These are phyloP conservation scores for Bagarius yarrelli DNA, from an alignment of 2,113 vertebrate genomes.

Conservation along the genomic window DNA sequence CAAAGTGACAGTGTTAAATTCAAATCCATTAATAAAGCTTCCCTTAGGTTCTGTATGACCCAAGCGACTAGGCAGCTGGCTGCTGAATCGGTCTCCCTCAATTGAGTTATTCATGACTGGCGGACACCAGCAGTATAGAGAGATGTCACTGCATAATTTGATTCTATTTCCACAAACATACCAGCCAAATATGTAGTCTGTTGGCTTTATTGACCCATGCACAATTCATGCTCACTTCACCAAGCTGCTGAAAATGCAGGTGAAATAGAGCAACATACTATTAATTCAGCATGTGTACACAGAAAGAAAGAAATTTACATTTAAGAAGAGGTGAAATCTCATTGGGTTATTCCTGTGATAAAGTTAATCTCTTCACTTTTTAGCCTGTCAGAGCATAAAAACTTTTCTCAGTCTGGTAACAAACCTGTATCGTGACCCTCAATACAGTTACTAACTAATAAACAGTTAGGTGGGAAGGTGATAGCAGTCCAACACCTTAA, in stretches of 20 bases:
- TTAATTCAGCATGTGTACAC: constrained; percentile 40
- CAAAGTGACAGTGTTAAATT: constrained; percentile 35
- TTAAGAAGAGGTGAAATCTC: background rate
- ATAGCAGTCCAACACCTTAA: no score
- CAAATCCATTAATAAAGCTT: constrained; percentile 29
- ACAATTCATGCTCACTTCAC: constrained; percentile 55
- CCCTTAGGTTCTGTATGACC: constrained; percentile 7
- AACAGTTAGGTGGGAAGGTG: no score
- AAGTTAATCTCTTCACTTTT: background rate
- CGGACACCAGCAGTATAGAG: constrained; percentile 13
- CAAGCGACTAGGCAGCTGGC: background rate
- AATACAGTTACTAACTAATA: background rate
- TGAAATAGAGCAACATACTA: constrained; percentile 58
- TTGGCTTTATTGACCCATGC: constrained; percentile 62
- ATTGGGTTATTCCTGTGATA: background rate
- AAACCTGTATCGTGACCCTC: background rate
- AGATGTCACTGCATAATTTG: constrained; percentile 47
- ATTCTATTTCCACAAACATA: constrained; percentile 48
- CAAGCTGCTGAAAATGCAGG: constrained; percentile 59
- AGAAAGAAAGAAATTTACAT: background rate
- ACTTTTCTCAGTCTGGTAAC: background rate
- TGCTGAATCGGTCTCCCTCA: constrained; percentile 3
- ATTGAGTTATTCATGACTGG: constrained; percentile 42
- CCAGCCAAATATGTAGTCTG: constrained; percentile 57
- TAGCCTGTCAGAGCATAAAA: background rate